Evolutionary conservation across 2,113 vertebrate genomes (phyloP).

Genomic region (Triplophysa dalaica): DNA sequence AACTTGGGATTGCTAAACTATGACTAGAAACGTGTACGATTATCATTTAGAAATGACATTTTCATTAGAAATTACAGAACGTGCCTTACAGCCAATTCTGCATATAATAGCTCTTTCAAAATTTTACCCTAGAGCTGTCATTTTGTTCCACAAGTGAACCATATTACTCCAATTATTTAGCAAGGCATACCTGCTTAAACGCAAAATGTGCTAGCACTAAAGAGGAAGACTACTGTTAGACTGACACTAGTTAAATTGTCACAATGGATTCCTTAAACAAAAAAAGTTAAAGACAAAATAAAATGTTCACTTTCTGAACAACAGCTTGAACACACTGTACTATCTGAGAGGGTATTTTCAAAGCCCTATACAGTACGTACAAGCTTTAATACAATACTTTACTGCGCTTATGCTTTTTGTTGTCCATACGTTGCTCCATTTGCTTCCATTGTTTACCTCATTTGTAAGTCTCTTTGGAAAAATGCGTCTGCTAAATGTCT

Average conservation of each 20-base stretch:
- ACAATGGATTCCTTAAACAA: background rate
- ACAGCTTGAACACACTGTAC: background rate
- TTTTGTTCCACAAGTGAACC: slow-evolving; percentile 11
- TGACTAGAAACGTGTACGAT: background rate
- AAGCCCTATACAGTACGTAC: slow-evolving; percentile 35
- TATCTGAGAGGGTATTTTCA: slow-evolving; percentile 40
- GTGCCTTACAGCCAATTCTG: background rate
- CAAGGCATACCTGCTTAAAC: background rate
- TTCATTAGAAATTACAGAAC: background rate
- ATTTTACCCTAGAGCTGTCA: background rate
- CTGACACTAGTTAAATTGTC: no score
- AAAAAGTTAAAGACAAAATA: background rate
- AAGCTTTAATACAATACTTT: slow-evolving; percentile 42
- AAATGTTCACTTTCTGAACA: background rate
- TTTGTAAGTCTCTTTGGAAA: no score
- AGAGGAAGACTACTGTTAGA: background rate
- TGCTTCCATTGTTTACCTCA: no score
- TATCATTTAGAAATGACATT: slow-evolving; percentile 4
- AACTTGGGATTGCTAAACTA: background rate
- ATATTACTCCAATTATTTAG: slow-evolving; percentile 5
- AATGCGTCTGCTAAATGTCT: no score
- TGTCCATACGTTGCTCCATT: no score
- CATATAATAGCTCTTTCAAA: slow-evolving; percentile 4
- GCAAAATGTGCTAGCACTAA: background rate
- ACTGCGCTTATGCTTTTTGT: no score